These are phyloP conservation scores for Lindbergichthys nudifrons DNA, from an alignment of 2,797 vertebrate species.

Conservation along the genomic window DNA sequence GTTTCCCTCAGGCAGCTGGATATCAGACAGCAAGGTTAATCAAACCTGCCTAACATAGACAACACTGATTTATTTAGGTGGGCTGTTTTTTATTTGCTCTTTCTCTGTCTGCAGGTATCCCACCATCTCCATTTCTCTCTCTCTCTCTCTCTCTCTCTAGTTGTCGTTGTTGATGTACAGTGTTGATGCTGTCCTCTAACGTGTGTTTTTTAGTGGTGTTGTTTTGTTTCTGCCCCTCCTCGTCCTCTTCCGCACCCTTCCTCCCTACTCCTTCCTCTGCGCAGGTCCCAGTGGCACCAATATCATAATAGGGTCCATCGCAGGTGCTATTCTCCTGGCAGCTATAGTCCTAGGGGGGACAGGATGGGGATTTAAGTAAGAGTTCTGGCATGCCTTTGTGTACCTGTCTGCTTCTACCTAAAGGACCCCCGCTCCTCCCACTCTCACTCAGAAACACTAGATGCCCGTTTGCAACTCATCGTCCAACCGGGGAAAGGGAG, in stretches of 20 bases:
- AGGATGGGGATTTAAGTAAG: conserved; percentile 99
- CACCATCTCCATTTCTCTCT: conserved; percentile 47
- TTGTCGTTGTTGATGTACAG: conserved; percentile 77
- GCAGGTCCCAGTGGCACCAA: conserved; percentile 98
- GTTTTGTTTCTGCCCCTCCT: conserved; percentile 78
- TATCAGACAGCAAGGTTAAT: too few species aligned
- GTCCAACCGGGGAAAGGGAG: conserved; percentile 30
- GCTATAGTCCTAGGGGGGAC: conserved; percentile 98
- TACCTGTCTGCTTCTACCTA: conserved; percentile 81
- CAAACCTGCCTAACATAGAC: too few species aligned
- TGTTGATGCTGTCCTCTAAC: conserved; percentile 80
- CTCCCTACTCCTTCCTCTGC: conserved; percentile 78
- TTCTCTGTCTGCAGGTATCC: conserved; percentile 61
- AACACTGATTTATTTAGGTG: too few species aligned
- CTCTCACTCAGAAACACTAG: conserved; percentile 46
- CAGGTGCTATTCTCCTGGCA: conserved; percentile 96
- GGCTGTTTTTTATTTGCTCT: conserved; percentile 7
- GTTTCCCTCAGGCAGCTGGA: too few species aligned
- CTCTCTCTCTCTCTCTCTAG: conserved; percentile 45
- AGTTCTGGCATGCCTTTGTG: conserved; percentile 83
- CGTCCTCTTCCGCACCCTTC: conserved; percentile 65
- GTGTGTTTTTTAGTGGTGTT: conserved; percentile 84
- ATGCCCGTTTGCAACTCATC: conserved; percentile 29
- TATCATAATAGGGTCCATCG: conserved; percentile 98
- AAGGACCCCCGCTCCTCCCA: conserved; percentile 49